phyloP scores from a whole-genome alignment of 2,797 vertebrate species.

The Arctocebus calabarensis region DNA sequence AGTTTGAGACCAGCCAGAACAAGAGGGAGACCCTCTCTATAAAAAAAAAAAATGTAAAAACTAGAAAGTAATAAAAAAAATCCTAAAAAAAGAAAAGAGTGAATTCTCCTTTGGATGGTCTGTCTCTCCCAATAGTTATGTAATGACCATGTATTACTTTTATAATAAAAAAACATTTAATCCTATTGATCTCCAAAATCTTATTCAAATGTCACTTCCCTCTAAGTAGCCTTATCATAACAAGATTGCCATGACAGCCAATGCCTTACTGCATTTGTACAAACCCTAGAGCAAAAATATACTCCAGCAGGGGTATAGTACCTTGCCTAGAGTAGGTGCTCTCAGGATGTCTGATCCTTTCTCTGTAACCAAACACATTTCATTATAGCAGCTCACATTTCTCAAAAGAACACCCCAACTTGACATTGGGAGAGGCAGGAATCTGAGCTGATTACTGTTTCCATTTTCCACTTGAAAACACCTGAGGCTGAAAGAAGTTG shows the following conservation, averaged over 20 bases:
- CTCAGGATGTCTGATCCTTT: background rate
- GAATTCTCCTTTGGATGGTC: slow-evolving; percentile 63
- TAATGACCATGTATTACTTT: slow-evolving; percentile 8
- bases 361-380: background rate
- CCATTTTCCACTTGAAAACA: slow-evolving; percentile 35
- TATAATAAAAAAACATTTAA: slow-evolving; percentile 62
- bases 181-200: slow-evolving; percentile 35
- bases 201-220: slow-evolving; percentile 32
- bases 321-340: background rate
- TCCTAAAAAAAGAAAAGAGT: background rate
- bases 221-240: background rate
- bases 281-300: background rate
- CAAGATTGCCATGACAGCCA: background rate
- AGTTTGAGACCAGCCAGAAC: too few species aligned
- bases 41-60: too few species aligned
- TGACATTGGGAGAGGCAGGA: background rate
- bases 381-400: background rate
- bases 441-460: background rate
- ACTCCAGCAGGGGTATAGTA: background rate
- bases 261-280: background rate
- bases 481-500: background rate
- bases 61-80: too few species aligned
- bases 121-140: slow-evolving; percentile 14
- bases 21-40: too few species aligned
- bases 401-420: background rate